Percentiles rank a stretch among this genome's conserved stretches.
These are phyloP conservation scores for Holothuria glaberrima DNA, from an alignment of 35 echinoderm and acorn worm species.

Conservation along the genomic window DNA sequence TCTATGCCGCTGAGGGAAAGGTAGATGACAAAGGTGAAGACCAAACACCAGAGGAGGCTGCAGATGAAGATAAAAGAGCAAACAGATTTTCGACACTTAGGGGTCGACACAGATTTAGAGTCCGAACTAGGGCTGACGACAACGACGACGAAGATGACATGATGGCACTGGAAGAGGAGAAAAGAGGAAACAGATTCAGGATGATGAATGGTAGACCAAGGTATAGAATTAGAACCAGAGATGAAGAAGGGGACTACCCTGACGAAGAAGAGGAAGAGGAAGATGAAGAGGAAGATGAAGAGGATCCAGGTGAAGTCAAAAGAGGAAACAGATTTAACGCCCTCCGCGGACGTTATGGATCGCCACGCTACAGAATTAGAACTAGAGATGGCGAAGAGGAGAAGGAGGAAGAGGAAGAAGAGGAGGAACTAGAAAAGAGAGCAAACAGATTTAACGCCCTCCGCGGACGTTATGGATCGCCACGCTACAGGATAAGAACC, in stretches of 20 bases:
- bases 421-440: neutral
- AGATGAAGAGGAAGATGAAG: neutral
- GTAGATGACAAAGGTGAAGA: no score
- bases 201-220: neutral
- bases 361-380: neutral
- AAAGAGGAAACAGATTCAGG: slow-evolving; percentile 1
- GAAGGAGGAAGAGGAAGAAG: neutral
- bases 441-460: neutral
- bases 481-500: neutral
- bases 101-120: neutral
- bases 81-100: neutral
- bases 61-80: slow-evolving; percentile 16
- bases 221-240: neutral
- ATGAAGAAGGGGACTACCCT: neutral
- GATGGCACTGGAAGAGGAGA: neutral
- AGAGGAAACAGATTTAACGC: neutral
- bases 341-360: neutral
- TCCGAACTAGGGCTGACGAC: slow-evolving; percentile 5
- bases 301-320: neutral
- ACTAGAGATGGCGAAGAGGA: neutral
- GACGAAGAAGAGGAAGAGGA: neutral
- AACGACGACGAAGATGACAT: neutral
- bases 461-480: neutral
- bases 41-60: neutral
- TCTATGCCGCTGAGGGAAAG: no score